phyloP scores from a whole-genome alignment of 2,797 vertebrate species.

The Peromyscus eremicus region DNA sequence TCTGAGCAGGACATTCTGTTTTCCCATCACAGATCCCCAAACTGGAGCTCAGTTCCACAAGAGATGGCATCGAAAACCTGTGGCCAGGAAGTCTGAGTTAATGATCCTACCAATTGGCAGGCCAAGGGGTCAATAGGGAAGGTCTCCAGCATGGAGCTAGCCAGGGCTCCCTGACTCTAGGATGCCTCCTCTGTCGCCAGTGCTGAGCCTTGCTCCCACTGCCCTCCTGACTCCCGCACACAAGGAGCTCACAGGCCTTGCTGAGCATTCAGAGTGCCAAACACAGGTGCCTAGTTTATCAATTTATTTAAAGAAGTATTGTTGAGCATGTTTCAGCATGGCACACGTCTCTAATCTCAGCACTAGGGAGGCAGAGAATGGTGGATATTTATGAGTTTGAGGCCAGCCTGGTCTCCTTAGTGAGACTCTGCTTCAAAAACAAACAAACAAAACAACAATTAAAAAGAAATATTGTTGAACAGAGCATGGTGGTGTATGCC shows the following conservation, averaged over 20 bases:
- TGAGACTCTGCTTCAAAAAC: not conserved
- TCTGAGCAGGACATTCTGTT: constrained; percentile 61
- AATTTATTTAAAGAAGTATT: not conserved
- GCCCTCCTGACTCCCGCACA: fast-evolving
- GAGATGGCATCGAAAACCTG: not conserved
- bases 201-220: not conserved
- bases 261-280: not conserved
- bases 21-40: constrained; percentile 55
- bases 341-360: not conserved
- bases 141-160: not conserved
- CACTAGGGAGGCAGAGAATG: not conserved
- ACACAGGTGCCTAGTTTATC: not conserved
- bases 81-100: not conserved
- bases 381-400: not conserved
- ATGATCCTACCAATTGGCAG: not conserved
- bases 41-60: constrained; percentile 25
- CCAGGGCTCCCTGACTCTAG: not conserved
- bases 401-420: not conserved
- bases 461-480: not conserved
- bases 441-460: constrained; percentile 30
- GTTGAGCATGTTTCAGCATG: not conserved
- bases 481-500: not conserved
- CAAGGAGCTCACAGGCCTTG: not conserved
- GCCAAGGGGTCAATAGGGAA: not conserved
- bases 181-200: not conserved